Percentiles rank a stretch among this genome's conserved stretches.
phyloP scores from a whole-genome alignment of 1,140 invertebrate species.

The Trissolcus basalis region DNA sequence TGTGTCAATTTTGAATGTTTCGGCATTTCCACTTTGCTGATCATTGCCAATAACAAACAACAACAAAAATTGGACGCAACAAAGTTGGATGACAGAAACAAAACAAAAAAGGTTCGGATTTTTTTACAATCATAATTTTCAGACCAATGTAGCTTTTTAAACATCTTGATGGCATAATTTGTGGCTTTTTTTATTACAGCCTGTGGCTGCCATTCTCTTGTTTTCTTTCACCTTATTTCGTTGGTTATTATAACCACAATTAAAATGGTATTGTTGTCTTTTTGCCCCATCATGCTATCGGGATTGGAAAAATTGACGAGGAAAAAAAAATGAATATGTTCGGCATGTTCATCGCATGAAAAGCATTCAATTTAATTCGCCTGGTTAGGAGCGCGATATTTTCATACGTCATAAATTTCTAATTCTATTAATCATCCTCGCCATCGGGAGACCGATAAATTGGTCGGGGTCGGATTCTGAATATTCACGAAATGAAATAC shows the following conservation, averaged over 20 bases:
- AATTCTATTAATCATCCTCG: constrained; percentile 18
- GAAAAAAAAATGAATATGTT: too few species aligned
- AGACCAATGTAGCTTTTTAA: not conserved
- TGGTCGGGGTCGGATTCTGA: too few species aligned
- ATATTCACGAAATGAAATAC: constrained; percentile 11
- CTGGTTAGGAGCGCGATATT: not conserved
- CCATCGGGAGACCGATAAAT: not conserved
- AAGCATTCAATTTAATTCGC: not conserved
- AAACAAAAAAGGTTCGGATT: too few species aligned
- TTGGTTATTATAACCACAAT: not conserved
- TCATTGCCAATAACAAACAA: too few species aligned
- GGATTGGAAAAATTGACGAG: too few species aligned
- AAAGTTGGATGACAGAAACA: too few species aligned
- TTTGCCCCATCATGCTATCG: too few species aligned
- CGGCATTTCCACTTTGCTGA: too few species aligned
- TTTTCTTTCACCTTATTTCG: constrained; percentile 3
- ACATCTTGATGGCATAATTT: not conserved
- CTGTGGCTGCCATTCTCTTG: not conserved
- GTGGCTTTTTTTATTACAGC: not conserved
- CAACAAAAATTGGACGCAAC: too few species aligned
- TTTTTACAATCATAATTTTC: not conserved
- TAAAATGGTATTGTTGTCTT: constrained; percentile 4
- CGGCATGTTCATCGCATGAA: not conserved
- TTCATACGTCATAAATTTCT: constrained; percentile 18
- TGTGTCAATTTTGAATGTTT: too few species aligned